phyloP scores from a whole-genome alignment of 1,140 invertebrate species.

The Lamellibrachia luymesi region DNA sequence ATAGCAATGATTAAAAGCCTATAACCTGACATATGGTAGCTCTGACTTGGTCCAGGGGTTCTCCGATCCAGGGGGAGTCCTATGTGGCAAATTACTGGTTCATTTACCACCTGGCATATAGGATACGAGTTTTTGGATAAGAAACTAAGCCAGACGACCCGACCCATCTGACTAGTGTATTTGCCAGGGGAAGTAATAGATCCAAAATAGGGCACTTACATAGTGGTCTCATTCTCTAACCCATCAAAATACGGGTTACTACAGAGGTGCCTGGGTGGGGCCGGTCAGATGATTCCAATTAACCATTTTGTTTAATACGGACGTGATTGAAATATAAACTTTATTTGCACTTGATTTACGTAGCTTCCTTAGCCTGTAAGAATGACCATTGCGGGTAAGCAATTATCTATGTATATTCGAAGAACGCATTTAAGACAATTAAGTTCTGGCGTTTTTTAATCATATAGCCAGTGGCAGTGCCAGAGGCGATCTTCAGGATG shows the following conservation, averaged over 20 bases:
- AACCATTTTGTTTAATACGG: too few relatives aligned
- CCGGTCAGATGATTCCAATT: too few relatives aligned
- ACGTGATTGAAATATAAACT: too few relatives aligned
- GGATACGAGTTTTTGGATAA: not conserved
- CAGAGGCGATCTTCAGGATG: not conserved
- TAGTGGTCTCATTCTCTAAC: not conserved
- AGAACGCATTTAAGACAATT: not conserved
- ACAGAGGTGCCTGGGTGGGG: not conserved
- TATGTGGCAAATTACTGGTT: not conserved
- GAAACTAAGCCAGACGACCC: not conserved
- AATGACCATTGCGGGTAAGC: not conserved
- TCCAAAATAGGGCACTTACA: not conserved
- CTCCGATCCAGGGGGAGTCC: not conserved
- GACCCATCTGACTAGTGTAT: not conserved
- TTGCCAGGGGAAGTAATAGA: not conserved
- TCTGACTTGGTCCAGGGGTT: not conserved
- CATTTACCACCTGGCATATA: not conserved
- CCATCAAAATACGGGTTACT: not conserved
- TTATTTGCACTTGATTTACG: not conserved
- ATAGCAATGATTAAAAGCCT: conserved; percentile 5
- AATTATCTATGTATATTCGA: not conserved
- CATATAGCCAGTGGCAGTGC: too few relatives aligned
- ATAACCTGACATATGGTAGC: not conserved
- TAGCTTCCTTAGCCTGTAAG: not conserved
- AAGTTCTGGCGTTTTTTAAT: not conserved